Evolutionary conservation across 1,140 invertebrate genomes (phyloP).

Genomic region (Samia ricini): DNA sequence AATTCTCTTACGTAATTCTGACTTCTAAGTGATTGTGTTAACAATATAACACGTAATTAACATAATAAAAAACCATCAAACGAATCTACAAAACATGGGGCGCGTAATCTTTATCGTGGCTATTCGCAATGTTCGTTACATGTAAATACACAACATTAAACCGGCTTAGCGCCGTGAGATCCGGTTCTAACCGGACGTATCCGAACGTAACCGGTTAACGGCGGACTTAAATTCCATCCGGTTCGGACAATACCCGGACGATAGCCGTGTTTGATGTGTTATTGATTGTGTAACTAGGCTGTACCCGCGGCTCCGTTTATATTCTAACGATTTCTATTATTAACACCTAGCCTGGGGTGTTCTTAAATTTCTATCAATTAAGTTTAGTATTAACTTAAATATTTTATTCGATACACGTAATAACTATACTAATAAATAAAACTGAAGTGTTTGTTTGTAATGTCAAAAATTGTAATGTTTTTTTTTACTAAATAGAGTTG

Average conservation of each 20-base stretch:
- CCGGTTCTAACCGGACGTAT: neutral
- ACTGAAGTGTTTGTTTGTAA: too few species aligned
- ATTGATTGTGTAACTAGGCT: neutral
- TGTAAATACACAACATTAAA: neutral
- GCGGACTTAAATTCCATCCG: neutral
- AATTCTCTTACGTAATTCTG: too few species aligned
- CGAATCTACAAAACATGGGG: neutral
- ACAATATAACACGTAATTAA: neutral
- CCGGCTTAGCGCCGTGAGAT: neutral
- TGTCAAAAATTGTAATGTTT: too few species aligned
- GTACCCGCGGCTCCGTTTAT: too few species aligned
- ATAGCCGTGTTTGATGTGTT: neutral
- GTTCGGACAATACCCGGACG: neutral
- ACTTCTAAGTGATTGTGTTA: neutral
- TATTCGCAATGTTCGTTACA: neutral
- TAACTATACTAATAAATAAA: too few species aligned
- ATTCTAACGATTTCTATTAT: too few species aligned
- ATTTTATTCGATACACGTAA: too few species aligned
- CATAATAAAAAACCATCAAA: neutral
- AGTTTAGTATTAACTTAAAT: too few species aligned
- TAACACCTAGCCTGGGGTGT: too few species aligned
- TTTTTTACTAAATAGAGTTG: too few species aligned
- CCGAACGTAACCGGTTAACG: neutral
- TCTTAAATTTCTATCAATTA: too few species aligned
- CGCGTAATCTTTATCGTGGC: neutral